Base-by-base conservation (phyloP, 2,888 invertebrate genomes). In the Andrena bucephala region DNA sequence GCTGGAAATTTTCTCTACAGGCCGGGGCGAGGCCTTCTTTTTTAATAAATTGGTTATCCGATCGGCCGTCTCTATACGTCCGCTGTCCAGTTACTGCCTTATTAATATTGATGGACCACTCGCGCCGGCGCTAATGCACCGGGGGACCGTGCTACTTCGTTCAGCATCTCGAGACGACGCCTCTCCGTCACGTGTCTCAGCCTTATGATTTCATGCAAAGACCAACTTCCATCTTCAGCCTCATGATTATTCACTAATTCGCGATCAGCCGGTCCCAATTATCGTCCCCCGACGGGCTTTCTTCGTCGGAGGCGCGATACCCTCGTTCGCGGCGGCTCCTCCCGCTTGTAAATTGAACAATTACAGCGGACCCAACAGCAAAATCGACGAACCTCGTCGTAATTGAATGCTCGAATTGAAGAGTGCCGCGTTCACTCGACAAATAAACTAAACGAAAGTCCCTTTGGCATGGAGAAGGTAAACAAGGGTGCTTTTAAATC, bases 41-140 rank as follows among this genome's bases (percentile, higher is more conserved):
- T 82, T 74, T 60, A 52, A 10, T 60, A 81, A 85, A 86, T 87
- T 75, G 80, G 79, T 73, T 78, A 80, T 81, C 68, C 83, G 71
- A 84, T 83, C 87, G 77, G 36, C 67, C 75, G 52, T 83, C 81
- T 77, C 77, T 72, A 76, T 84, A 33, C 73, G 57, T 81, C 69
- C 79, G 76, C 68, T 77, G 81, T 77, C 76, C 82, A 78, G 86
- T 87, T 87, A 87, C 83, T 85, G 84, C 84, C 89, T 90, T 90
- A 90, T 90, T 90, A 90, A 90, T 90, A 90, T 90, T 89, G 89
- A 90, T 90, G 87, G 88, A 82, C 88, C 88, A 86, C 83, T 88
- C 83, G 86, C 83, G 77, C 83, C 83, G 83, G 83, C 87, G 89
- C 88, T 90, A 90, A 90, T 90, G 88, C 86, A 85, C 84, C 84